Evolutionary conservation across 2,797 vertebrate genomes (phyloP).

Genomic region (Knipowitschia caucasica): DNA sequence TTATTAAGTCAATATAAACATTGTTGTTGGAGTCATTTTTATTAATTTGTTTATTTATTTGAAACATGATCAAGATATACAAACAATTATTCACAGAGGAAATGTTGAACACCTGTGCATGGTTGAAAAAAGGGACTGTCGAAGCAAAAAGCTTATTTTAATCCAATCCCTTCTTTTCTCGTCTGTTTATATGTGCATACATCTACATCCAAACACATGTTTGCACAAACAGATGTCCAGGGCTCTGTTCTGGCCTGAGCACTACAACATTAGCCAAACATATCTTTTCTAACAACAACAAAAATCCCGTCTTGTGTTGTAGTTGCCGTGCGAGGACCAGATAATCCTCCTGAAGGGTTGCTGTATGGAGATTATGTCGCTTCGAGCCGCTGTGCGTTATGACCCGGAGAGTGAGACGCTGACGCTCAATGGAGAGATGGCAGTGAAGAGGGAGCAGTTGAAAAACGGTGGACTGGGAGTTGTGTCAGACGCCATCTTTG

Average conservation of each 20-base stretch:
- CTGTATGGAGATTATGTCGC: slow-evolving; percentile 97
- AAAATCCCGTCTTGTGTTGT: slow-evolving; percentile 4
- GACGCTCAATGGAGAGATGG: slow-evolving; percentile 92
- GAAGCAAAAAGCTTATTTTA: no score
- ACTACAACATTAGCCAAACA: not conserved
- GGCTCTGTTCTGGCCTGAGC: not conserved
- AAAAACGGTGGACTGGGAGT: slow-evolving; percentile 91
- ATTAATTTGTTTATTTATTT: no score
- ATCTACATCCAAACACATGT: no score
- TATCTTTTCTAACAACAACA: not conserved
- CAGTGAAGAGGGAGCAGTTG: slow-evolving; percentile 89
- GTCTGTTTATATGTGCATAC: no score
- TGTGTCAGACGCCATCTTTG: slow-evolving; percentile 92
- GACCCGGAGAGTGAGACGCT: slow-evolving; percentile 91
- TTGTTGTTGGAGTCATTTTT: no score
- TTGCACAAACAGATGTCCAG: no score
- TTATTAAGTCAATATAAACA: not conserved
- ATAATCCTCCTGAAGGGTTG: slow-evolving; percentile 94
- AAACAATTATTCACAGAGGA: no score
- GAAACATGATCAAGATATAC: no score
- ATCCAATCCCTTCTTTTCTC: no score
- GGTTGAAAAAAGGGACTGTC: no score
- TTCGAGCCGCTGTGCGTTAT: slow-evolving; percentile 89
- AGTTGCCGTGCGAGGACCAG: slow-evolving; percentile 94
- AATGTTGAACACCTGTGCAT: no score